Evolutionary conservation across 2,113 vertebrate genomes (phyloP).

Genomic region (Scartelaos histophorus): DNA sequence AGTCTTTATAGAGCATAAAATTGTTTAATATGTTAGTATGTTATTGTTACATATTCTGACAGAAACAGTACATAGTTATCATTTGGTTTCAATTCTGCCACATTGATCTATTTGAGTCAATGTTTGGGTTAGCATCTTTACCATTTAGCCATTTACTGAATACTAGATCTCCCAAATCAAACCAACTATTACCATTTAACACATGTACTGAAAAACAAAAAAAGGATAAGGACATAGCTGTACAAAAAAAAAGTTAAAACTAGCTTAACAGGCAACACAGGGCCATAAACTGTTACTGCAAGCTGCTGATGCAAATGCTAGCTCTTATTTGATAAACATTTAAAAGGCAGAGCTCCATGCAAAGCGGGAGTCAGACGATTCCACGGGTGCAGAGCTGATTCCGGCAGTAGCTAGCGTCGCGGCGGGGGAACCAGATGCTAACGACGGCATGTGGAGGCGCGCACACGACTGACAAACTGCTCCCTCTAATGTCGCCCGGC

Average conservation of each 20-base stretch:
- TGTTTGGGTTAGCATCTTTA: too few species aligned
- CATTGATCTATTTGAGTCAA: too few species aligned
- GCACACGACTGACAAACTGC: neutral
- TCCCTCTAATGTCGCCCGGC: neutral
- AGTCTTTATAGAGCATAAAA: too few species aligned
- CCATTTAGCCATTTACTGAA: too few species aligned
- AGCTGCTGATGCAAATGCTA: constrained; percentile 42
- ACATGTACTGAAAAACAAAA: neutral
- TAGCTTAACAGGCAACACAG: neutral
- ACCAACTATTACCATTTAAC: neutral
- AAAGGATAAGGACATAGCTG: neutral
- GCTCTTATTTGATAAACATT: constrained; percentile 26
- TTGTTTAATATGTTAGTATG: too few species aligned
- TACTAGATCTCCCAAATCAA: constrained; percentile 8
- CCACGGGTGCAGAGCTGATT: constrained; percentile 5
- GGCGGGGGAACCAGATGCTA: constrained; percentile 13
- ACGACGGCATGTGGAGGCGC: constrained; percentile 18
- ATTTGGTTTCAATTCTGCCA: too few species aligned
- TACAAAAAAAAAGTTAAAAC: neutral
- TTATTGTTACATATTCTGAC: too few species aligned
- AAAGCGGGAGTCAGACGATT: constrained; percentile 28
- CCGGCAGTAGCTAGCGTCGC: constrained; percentile 5
- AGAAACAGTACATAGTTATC: too few species aligned
- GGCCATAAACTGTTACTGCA: constrained; percentile 17
- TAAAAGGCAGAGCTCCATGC: constrained; percentile 30